A percentile compares a stretch with the other conserved stretches of the same genome.
Conservation (phyloP, 2,797 vertebrate species). For the Catharus ustulatus region DNA sequence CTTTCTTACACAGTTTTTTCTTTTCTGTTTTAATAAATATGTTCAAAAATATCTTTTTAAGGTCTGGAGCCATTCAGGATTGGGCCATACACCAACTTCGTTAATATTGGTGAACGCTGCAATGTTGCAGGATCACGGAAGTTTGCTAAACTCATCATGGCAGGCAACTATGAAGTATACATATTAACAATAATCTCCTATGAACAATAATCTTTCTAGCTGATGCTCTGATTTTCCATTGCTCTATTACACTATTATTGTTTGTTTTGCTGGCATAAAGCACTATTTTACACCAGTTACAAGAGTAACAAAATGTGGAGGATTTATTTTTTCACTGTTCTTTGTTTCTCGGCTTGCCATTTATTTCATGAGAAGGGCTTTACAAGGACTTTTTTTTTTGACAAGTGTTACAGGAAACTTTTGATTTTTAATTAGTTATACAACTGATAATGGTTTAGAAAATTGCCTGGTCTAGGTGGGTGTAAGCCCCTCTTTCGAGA, state of each 20-base stretch:
- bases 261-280: background rate
- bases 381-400: background rate
- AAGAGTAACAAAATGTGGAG: background rate
- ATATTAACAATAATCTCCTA: background rate
- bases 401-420: background rate
- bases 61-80: constrained; percentile 93
- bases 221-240: background rate
- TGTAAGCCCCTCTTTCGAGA: background rate
- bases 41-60: constrained; percentile 67
- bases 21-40: background rate
- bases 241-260: background rate
- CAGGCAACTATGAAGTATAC: constrained; percentile 90
- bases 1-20: background rate
- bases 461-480: background rate
- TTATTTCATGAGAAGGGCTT: background rate
- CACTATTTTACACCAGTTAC: background rate
- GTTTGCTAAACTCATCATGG: constrained; percentile 94
- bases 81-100: constrained; percentile 94
- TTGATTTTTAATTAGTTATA: background rate
- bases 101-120: constrained; percentile 96
- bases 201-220: background rate
- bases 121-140: constrained; percentile 94
- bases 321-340: background rate
- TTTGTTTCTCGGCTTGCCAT: background rate
- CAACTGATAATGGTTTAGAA: background rate